Evolutionary conservation across 2,888 invertebrate genomes (phyloP).

Genomic region (Tenthredo mesomela): DNA sequence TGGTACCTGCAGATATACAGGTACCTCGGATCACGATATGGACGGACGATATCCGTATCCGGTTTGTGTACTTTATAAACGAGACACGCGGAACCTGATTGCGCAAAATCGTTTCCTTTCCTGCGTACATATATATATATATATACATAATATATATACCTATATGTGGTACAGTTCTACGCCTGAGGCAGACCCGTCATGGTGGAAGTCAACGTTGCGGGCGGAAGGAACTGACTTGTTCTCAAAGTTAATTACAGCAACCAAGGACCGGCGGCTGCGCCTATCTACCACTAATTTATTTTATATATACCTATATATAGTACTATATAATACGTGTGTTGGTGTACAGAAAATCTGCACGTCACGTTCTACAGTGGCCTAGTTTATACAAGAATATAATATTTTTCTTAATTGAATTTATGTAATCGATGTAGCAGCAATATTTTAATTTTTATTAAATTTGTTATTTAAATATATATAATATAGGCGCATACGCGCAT

Average conservation of each 20-base stretch:
- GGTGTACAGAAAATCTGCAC: neutral
- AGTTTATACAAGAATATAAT: neutral
- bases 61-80: constrained; percentile 17
- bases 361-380: constrained; percentile 1
- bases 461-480: neutral
- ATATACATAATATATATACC: no score
- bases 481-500: neutral
- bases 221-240: constrained; percentile 46
- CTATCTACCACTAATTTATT: constrained; percentile 18
- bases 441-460: neutral
- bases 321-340: neutral
- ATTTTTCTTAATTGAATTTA: constrained; percentile 29
- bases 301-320: neutral
- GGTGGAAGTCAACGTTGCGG: neutral
- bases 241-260: constrained; percentile 31
- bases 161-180: neutral
- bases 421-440: constrained; percentile 5
- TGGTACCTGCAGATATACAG: neutral
- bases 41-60: constrained; percentile 22
- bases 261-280: neutral
- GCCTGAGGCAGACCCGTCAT: neutral
- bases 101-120: constrained; percentile 4
- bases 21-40: constrained; percentile 20
- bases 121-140: no score
- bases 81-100: neutral